Evolutionary conservation across 2,797 vertebrate species (phyloP), one percentile per base, ranked within the genome.

Genomic region (Dipus sagitta): DNA sequence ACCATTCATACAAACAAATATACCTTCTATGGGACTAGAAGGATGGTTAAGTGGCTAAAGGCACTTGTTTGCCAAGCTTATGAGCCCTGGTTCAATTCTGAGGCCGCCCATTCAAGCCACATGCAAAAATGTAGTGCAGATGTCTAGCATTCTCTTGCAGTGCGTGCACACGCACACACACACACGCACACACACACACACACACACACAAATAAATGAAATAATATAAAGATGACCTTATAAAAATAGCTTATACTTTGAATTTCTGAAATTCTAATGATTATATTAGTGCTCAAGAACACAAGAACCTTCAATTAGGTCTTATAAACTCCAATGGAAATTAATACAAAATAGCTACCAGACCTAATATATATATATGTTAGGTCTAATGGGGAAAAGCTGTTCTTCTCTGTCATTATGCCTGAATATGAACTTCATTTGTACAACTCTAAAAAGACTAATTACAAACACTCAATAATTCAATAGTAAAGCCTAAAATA

Each of bases 241-340:
- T 47, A 47, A 86, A 86, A 80, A 90, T 78, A 7, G 30, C 78
- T 87, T 17, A 32, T 77, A 30, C 8, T 81, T 68, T 94, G 64
- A 86, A 87, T 91, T 95, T 68, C 70, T 91, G 88, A 54, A 92
- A 86, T 77, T 94, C 72, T 47, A 47, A 24, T 95, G 70, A 95
- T 96, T 92, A 95, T 96, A 30, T 87, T 86, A 88, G 62, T 65
- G 32, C 95, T 95, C 90, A 95, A 95, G 38, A 96, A 96, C 94
- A 95, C 2, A 91, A 87, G 68, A 74, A 79, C 92, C 76, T 96
- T 81, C 92, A 95, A 96, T 3, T n/a, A 54, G n/a, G n/a, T 77
- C 34, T 58, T 95, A 42, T 34, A 13, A 91, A 92, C 77, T 62
- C 52, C 74, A 95, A 26, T 82, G 28, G 1, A 86, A 92, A 96